These are phyloP conservation scores for Kryphioiulus occultus DNA, from an alignment of 2,888 invertebrate genomes.

Conservation along the genomic window DNA sequence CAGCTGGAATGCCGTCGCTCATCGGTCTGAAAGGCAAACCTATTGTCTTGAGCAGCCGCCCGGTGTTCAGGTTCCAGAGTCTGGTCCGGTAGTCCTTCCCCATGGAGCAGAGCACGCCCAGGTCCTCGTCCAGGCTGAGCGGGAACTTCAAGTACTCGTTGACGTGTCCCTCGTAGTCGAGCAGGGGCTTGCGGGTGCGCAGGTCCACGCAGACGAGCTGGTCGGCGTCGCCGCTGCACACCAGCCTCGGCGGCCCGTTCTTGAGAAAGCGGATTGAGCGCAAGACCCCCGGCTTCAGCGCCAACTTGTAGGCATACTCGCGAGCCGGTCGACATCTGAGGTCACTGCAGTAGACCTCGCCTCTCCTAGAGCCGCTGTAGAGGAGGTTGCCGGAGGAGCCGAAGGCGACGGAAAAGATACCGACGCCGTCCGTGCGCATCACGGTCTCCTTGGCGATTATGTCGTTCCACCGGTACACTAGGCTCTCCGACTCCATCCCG, in stretches of 20 bases:
- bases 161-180: not conserved
- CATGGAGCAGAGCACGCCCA: not conserved
- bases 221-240: not conserved
- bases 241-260: not conserved
- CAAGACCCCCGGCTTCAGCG: not conserved
- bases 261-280: not conserved
- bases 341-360: not conserved
- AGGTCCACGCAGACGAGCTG: not conserved
- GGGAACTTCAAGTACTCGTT: not conserved
- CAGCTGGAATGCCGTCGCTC: not conserved
- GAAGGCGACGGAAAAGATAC: not conserved
- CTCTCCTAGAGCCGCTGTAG: not conserved
- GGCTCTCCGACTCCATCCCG: not conserved
- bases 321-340: not conserved
- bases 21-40: not conserved
- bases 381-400: not conserved
- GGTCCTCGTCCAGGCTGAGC: not conserved
- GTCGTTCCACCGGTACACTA: not conserved
- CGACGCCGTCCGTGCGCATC: no score
- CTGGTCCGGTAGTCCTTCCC: not conserved
- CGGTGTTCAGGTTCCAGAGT: not conserved
- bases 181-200: not conserved
- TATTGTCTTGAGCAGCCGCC: not conserved
- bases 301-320: not conserved
- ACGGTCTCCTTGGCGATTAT: no score